These are phyloP conservation scores for Helobdella robusta DNA, from an alignment of 2,888 invertebrate genomes.

Conservation along the genomic window DNA sequence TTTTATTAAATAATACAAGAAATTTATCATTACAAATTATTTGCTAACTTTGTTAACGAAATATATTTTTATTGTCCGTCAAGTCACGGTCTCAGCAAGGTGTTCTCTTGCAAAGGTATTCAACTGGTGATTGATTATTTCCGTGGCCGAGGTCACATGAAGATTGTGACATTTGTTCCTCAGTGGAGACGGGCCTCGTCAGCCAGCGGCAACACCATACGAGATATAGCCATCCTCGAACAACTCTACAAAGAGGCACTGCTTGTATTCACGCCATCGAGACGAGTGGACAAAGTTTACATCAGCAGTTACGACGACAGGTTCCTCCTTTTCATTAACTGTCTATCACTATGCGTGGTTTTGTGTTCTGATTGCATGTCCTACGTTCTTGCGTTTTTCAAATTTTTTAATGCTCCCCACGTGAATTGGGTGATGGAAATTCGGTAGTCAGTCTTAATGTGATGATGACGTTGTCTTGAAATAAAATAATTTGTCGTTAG, in stretches of 20 bases:
- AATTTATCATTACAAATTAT: not conserved
- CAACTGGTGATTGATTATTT: constrained; percentile 17
- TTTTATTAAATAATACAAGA: not conserved
- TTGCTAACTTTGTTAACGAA: too few relatives aligned
- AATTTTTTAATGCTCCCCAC: too few relatives aligned
- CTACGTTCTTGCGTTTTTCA: too few relatives aligned
- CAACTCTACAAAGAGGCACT: not conserved
- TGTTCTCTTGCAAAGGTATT: constrained; percentile 19
- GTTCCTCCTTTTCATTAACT: not conserved
- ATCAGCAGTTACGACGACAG: constrained; percentile 23
- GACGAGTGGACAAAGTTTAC: not conserved
- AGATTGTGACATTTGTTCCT: constrained; percentile 16
- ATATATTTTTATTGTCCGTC: too few relatives aligned
- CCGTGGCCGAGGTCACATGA: constrained; percentile 4
- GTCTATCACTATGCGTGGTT: not conserved
- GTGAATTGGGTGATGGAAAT: not conserved
- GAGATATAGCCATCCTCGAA: constrained; percentile 9
- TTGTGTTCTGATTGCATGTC: not conserved
- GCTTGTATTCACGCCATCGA: constrained; percentile 17
- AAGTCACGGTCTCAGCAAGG: constrained; percentile 13
- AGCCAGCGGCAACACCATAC: not conserved
- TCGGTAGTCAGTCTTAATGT: not conserved
- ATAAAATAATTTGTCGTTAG: too few relatives aligned
- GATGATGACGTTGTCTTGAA: not conserved
- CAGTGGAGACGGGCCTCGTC: constrained; percentile 14